Percentiles rank a stretch among this genome's conserved stretches.
These are phyloP conservation scores for Tachina lurida DNA, from an alignment of 2,888 invertebrate species.

Conservation along the genomic window DNA sequence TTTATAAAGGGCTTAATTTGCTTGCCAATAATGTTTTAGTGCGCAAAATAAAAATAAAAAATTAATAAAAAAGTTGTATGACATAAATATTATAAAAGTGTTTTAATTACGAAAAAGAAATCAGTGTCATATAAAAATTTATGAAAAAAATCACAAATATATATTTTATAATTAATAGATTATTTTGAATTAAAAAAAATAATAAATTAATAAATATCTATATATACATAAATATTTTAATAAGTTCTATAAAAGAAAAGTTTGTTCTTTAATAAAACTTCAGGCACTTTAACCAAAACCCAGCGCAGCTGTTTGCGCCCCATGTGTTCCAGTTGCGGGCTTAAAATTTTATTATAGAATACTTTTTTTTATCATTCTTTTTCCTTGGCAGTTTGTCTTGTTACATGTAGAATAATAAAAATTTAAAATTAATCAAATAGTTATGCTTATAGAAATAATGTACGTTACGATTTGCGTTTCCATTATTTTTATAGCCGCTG, in stretches of 20 bases:
- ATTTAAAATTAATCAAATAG: constrained; percentile 3
- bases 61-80: neutral
- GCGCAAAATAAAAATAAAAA: neutral
- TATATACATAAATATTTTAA: too few species aligned
- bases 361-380: neutral
- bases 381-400: neutral
- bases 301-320: neutral
- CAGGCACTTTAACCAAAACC: neutral
- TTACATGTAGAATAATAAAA: neutral
- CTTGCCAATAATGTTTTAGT: neutral
- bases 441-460: constrained; percentile 37
- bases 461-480: constrained; percentile 71
- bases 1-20: constrained; percentile 24
- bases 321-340: neutral
- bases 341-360: neutral
- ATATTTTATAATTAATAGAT: neutral
- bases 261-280: neutral
- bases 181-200: neutral
- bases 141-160: too few species aligned
- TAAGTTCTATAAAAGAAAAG: neutral
- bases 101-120: neutral
- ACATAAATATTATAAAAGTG: neutral
- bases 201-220: neutral
- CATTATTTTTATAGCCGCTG: constrained; percentile 50
- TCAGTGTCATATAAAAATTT: too few species aligned